phyloP scores from a whole-genome alignment of 2,888 invertebrate species.

The Tridacna crocea region DNA sequence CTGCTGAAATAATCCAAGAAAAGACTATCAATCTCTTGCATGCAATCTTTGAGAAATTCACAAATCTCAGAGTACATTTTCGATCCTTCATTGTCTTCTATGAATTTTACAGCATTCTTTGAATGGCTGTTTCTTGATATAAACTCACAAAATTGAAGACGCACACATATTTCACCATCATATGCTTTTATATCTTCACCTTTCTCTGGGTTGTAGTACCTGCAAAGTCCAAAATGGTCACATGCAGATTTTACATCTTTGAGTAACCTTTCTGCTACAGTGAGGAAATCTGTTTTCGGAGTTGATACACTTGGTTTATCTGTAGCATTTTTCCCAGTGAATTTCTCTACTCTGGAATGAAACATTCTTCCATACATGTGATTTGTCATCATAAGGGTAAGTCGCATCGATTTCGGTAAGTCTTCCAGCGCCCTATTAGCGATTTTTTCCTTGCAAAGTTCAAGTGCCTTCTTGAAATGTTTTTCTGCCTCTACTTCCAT shows the following conservation, averaged over 20 bases:
- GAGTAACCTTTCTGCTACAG: conserved; percentile 10
- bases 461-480: conserved; percentile 54
- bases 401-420: conserved; percentile 41
- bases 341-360: conserved; percentile 26
- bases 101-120: conserved; percentile 1
- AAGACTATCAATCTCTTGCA: conserved; percentile 43
- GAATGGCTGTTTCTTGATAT: background rate
- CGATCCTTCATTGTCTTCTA: background rate
- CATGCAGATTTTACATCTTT: conserved; percentile 43
- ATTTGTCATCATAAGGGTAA: conserved; percentile 58
- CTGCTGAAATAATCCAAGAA: conserved; percentile 53
- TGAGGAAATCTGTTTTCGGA: background rate
- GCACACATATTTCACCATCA: conserved; percentile 48
- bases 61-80: conserved; percentile 9
- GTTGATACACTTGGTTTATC: background rate
- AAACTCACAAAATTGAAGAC: conserved; percentile 47
- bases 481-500: conserved; percentile 60
- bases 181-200: conserved; percentile 43
- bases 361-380: conserved; percentile 65
- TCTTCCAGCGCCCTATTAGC: conserved; percentile 35
- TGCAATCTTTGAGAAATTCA: conserved; percentile 43
- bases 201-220: conserved; percentile 38
- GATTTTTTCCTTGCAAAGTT: conserved; percentile 46
- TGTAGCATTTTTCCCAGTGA: background rate
- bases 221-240: conserved; percentile 38